Conservation (phyloP, 2,888 invertebrate species). For the Pollenia amentaria region DNA sequence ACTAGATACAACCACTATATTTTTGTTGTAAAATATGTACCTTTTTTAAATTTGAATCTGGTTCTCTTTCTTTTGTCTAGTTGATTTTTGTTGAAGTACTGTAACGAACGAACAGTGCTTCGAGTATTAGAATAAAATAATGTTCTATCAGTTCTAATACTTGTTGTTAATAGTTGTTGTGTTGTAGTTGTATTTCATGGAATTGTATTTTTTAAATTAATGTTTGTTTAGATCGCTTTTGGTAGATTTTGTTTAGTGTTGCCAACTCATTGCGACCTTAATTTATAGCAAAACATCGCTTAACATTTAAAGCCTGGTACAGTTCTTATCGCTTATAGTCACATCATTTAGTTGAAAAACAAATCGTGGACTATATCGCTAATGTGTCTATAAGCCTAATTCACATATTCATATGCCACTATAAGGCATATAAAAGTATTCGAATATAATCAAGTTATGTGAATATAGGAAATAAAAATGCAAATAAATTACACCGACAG, state of each 20-base stretch:
- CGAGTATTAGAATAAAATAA: slow-evolving; percentile 49
- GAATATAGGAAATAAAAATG: no score
- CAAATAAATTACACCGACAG: no score
- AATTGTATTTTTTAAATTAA: slow-evolving; percentile 38
- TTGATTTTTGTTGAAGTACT: slow-evolving; percentile 26
- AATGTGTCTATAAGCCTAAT: no score
- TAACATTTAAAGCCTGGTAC: no score
- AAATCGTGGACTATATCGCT: no score
- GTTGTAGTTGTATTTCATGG: slow-evolving; percentile 30
- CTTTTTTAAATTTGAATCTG: slow-evolving; percentile 74
- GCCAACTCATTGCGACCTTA: neutral
- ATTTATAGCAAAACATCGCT: no score
- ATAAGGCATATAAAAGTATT: no score
- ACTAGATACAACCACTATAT: slow-evolving; percentile 27
- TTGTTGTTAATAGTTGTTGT: slow-evolving; percentile 26
- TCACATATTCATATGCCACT: no score
- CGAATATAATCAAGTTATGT: no score
- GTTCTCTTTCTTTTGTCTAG: slow-evolving; percentile 38
- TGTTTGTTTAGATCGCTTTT: slow-evolving; percentile 48
- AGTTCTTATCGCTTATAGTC: no score
- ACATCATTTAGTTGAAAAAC: no score
- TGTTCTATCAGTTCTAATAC: slow-evolving; percentile 33
- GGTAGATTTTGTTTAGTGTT: slow-evolving; percentile 38
- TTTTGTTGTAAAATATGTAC: slow-evolving; percentile 67
- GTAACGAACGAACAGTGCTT: neutral